A percentile compares a stretch with the other conserved stretches of the same genome.
Conservation (phyloP, 2,888 invertebrate species). For the Rhingia campestris region DNA sequence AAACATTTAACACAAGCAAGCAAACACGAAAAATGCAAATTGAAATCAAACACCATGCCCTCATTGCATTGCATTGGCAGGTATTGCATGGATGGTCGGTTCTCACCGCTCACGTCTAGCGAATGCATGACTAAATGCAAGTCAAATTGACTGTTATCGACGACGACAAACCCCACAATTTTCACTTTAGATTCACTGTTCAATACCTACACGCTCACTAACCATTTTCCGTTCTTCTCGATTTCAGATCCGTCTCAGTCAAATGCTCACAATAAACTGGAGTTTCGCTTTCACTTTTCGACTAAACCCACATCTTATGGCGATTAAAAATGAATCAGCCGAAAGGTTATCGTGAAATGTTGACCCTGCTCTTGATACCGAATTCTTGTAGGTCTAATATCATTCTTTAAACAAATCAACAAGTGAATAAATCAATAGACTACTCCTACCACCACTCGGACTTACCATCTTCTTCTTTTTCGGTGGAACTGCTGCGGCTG, state of each 20-base stretch:
- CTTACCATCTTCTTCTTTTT: conserved; percentile 73
- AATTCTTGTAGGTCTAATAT: background rate
- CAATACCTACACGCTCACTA: conserved; percentile 5
- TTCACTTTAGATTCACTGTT: background rate
- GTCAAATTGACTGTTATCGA: background rate
- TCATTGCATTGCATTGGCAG: too few species aligned
- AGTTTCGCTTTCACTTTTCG: conserved; percentile 30
- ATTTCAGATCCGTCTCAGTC: background rate
- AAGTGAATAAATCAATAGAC: conserved; percentile 67
- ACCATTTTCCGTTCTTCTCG: conserved; percentile 3
- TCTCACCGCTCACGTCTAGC: too few species aligned
- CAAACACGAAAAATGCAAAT: too few species aligned
- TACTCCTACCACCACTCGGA: background rate
- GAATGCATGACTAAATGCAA: background rate
- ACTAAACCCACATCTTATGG: background rate
- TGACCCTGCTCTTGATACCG: conserved; percentile 15
- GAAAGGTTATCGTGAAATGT: conserved; percentile 49
- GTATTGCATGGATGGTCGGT: too few species aligned
- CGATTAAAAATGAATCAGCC: conserved; percentile 4
- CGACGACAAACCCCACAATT: background rate
- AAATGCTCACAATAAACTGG: conserved; percentile 4
- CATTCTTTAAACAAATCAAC: conserved; percentile 28
- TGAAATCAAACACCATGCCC: too few species aligned
- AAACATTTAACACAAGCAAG: too few species aligned
- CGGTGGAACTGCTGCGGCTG: conserved; percentile 12